Conservation (phyloP, 2,113 vertebrate species). For the Xyrauchen texanus region DNA sequence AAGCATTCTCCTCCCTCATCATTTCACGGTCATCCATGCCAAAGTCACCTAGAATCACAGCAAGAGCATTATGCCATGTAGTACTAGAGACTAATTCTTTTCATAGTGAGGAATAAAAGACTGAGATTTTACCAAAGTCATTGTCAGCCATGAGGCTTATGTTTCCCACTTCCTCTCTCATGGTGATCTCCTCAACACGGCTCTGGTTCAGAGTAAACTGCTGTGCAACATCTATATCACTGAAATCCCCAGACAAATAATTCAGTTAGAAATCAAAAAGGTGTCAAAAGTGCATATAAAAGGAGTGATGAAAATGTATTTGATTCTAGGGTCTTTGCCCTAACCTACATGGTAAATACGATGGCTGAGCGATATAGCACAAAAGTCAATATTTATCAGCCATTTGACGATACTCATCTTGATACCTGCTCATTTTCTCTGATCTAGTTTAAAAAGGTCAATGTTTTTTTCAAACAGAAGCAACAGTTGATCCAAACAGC, state of each 20-base stretch:
- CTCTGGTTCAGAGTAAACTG: conserved; percentile 99
- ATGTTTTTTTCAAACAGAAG: no score
- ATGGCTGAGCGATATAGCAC: no score
- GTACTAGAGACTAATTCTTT: no score
- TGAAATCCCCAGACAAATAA: conserved; percentile 57
- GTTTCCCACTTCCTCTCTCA: conserved; percentile 98
- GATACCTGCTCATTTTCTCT: no score
- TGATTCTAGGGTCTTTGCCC: no score
- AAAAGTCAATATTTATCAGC: no score
- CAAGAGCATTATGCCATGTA: background rate
- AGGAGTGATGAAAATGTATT: no score
- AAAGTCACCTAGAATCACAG: conserved; percentile 83
- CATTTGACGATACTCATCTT: no score
- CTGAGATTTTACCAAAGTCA: conserved; percentile 85
- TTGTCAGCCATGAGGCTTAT: conserved; percentile 95
- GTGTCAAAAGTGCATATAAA: no score
- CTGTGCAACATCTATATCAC: conserved; percentile 98
- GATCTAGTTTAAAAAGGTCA: no score
- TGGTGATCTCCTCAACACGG: conserved; percentile 98
- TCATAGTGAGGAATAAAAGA: background rate
- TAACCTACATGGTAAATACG: no score
- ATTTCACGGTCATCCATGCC: conserved; percentile 98
- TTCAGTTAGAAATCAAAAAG: background rate
- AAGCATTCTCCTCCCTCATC: conserved; percentile 93
- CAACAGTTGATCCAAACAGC: no score